These are phyloP conservation scores for Canis aureus DNA, from an alignment of 2,113 vertebrate species.

Conservation along the genomic window DNA sequence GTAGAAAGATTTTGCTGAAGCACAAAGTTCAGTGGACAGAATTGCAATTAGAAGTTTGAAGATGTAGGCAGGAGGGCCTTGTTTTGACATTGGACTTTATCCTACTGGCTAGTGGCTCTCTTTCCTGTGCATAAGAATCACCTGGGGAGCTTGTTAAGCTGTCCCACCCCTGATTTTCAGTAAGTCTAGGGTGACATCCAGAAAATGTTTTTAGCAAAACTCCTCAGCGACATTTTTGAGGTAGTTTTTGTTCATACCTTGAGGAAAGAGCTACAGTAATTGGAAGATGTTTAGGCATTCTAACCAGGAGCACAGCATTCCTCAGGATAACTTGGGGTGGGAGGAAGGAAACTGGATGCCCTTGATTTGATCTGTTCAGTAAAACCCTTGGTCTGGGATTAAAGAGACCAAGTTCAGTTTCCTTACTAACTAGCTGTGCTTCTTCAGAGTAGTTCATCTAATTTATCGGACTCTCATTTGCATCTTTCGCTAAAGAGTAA, in stretches of 20 bases:
- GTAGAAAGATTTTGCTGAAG: not conserved
- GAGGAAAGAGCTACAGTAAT: not conserved
- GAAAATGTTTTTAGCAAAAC: conserved; percentile 3
- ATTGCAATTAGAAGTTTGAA: not conserved
- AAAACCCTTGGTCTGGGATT: not conserved
- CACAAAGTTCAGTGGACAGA: not conserved
- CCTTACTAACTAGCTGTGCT: not conserved
- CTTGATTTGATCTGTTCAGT: not conserved
- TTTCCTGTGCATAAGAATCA: not conserved
- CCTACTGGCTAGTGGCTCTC: not conserved
- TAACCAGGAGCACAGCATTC: not conserved
- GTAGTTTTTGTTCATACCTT: not conserved
- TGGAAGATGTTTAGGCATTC: not conserved
- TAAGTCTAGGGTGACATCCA: not conserved
- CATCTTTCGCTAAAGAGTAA: not conserved
- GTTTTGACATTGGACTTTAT: not conserved
- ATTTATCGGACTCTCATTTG: not conserved
- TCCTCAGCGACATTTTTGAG: not conserved
- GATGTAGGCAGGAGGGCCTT: not conserved
- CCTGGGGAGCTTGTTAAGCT: not conserved
- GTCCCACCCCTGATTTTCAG: not conserved
- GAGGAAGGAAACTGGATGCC: not conserved
- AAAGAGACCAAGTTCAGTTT: not conserved
- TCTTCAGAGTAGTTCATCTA: not conserved
- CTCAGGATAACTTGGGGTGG: not conserved